Evolutionary conservation across 2,797 vertebrate genomes (phyloP).

Genomic region (Aythya fuligula): DNA sequence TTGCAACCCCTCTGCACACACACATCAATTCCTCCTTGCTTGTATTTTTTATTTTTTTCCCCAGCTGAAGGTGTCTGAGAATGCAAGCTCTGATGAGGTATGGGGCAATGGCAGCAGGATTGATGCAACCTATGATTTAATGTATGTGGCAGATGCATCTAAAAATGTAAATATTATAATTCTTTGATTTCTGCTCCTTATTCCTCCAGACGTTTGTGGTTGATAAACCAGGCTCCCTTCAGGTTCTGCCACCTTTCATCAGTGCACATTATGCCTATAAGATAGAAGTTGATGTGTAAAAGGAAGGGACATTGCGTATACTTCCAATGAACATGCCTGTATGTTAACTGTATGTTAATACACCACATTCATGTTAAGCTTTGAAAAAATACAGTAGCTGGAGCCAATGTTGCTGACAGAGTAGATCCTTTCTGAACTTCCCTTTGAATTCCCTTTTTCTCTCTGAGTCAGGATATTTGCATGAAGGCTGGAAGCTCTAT

Average conservation of each 20-base stretch:
- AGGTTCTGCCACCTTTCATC: slow-evolving; percentile 46
- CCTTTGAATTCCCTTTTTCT: slow-evolving; percentile 24
- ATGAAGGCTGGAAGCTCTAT: background rate
- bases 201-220: slow-evolving; percentile 24
- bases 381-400: background rate
- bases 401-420: background rate
- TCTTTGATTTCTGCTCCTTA: slow-evolving; percentile 53
- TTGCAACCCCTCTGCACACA: accelerated
- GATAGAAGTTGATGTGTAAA: background rate
- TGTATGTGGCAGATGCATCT: background rate
- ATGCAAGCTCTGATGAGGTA: background rate
- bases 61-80: background rate
- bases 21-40: background rate
- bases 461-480: slow-evolving; percentile 5
- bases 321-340: background rate
- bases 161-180: slow-evolving; percentile 57
- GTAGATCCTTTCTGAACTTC: slow-evolving; percentile 15
- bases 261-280: slow-evolving; percentile 9
- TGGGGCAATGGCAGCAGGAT: background rate
- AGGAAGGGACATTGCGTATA: background rate
- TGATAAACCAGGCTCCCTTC: slow-evolving; percentile 39
- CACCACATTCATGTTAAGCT: background rate
- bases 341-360: slow-evolving; percentile 30
- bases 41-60: background rate
- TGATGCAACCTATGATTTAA: background rate